phyloP scores from a whole-genome alignment of 2,888 invertebrate species.

The Coelopa pilipes region DNA sequence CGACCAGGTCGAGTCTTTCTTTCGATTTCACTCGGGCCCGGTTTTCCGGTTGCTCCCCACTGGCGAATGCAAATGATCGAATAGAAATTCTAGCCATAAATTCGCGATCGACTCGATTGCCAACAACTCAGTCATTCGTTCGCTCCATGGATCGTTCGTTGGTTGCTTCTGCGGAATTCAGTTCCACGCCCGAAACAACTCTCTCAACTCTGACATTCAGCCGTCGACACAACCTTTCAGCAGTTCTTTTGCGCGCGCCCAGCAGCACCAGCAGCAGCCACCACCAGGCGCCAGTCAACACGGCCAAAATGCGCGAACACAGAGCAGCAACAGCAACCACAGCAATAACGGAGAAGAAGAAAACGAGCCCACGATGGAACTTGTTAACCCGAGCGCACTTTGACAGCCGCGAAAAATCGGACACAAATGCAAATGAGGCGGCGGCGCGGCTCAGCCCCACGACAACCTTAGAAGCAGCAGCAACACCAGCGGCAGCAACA shows the following conservation, averaged over 20 bases:
- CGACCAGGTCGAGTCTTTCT: too few species aligned
- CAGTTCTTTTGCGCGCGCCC: neutral
- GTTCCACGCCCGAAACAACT: neutral
- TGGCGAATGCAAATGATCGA: too few species aligned
- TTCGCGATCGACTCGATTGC: too few species aligned
- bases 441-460: neutral
- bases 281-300: neutral
- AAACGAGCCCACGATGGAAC: neutral
- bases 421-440: conserved; percentile 29
- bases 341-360: neutral
- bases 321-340: neutral
- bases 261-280: neutral
- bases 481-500: too few species aligned
- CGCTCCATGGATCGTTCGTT: too few species aligned
- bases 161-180: too few species aligned
- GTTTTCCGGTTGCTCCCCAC: too few species aligned
- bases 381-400: conserved; percentile 8
- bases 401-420: conserved; percentile 17
- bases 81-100: too few species aligned
- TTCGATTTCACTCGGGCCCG: too few species aligned
- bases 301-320: neutral
- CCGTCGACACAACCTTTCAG: conserved; percentile 3
- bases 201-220: conserved; percentile 26
- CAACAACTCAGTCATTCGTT: too few species aligned
- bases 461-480: neutral